phyloP scores from a whole-genome alignment of 1,140 invertebrate genomes.

The Heterodera carotae region DNA sequence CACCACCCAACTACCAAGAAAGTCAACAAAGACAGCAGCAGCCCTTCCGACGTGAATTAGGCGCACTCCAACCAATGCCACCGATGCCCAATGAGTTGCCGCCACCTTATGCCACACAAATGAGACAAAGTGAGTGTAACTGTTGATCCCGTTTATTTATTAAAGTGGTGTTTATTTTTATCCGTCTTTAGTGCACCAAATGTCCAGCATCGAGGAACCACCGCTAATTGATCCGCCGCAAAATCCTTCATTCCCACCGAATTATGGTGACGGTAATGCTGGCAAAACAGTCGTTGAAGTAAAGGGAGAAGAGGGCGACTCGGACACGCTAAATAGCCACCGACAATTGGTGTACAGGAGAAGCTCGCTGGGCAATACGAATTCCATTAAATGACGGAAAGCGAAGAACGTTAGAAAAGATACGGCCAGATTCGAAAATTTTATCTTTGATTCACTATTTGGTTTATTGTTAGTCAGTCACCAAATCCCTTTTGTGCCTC shows the following conservation, averaged over 20 bases:
- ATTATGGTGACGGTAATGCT: neutral
- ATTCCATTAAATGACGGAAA: conserved; percentile 13
- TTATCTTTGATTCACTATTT: no score
- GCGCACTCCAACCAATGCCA: neutral
- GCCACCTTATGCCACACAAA: conserved; percentile 9
- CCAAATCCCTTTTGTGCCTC: no score
- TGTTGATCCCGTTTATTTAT: neutral
- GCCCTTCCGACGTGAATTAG: conserved; percentile 10
- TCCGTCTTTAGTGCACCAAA: conserved; percentile 26
- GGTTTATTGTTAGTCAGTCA: no score
- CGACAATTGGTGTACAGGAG: conserved; percentile 23
- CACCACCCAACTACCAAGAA: conserved; percentile 24
- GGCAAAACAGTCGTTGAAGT: conserved; percentile 23
- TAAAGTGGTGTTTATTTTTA: neutral
- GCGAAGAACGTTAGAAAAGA: neutral
- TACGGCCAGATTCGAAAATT: neutral
- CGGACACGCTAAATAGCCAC: conserved; percentile 21
- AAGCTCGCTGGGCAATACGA: conserved; percentile 23
- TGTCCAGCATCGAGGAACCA: conserved; percentile 22
- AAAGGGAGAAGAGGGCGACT: conserved; percentile 26
- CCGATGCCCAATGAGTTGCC: conserved; percentile 1
- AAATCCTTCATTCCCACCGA: neutral
- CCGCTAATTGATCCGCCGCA: neutral
- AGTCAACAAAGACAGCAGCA: neutral
- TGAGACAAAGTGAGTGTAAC: conserved; percentile 19